A percentile compares a stretch with the other conserved stretches of the same genome.
Evolutionary conservation across 1,140 invertebrate genomes (phyloP).

Genomic region (Drosophila pseudoobscura): DNA sequence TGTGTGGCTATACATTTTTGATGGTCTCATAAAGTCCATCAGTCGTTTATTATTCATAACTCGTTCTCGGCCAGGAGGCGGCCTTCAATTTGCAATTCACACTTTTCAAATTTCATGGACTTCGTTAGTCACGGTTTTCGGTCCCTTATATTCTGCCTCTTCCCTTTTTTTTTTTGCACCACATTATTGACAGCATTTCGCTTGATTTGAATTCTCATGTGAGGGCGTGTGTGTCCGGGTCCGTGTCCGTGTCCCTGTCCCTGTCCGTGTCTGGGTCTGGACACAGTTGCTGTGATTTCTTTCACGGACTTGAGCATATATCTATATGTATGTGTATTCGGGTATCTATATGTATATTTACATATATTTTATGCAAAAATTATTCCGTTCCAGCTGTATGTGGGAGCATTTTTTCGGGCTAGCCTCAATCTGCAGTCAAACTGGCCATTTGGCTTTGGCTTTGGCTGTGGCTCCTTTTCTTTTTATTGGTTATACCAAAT

Average conservation of each 20-base stretch:
- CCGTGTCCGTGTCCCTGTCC: conserved; percentile 5
- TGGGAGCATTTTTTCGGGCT: conserved; percentile 57
- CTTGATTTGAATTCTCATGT: conserved; percentile 77
- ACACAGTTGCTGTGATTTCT: conserved; percentile 80
- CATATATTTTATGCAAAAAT: conserved; percentile 83
- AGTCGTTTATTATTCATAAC: conserved; percentile 77
- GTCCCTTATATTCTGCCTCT: conserved; percentile 1
- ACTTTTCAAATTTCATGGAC: conserved; percentile 77
- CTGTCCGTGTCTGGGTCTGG: conserved; percentile 27
- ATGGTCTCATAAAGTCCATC: conserved; percentile 17
- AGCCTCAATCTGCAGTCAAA: conserved; percentile 66
- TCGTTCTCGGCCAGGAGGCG: conserved; percentile 49
- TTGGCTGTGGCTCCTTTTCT: conserved; percentile 67
- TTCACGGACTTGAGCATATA: conserved; percentile 52
- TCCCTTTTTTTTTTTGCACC: conserved; percentile 27
- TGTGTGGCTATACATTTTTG: conserved; percentile 22
- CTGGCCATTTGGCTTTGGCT: conserved; percentile 74
- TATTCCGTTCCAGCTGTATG: conserved; percentile 72
- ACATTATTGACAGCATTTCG: conserved; percentile 79
- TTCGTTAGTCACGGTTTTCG: conserved; percentile 70
- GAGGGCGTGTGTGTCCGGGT: conserved; percentile 23
- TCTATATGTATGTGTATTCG: not conserved
- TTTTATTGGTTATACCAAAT: conserved; percentile 75
- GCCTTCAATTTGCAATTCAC: conserved; percentile 79
- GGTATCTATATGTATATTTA: conserved; percentile 55